These are phyloP conservation scores for Psephotus haematonotus DNA, from an alignment of 2,113 vertebrate genomes.

Conservation along the genomic window DNA sequence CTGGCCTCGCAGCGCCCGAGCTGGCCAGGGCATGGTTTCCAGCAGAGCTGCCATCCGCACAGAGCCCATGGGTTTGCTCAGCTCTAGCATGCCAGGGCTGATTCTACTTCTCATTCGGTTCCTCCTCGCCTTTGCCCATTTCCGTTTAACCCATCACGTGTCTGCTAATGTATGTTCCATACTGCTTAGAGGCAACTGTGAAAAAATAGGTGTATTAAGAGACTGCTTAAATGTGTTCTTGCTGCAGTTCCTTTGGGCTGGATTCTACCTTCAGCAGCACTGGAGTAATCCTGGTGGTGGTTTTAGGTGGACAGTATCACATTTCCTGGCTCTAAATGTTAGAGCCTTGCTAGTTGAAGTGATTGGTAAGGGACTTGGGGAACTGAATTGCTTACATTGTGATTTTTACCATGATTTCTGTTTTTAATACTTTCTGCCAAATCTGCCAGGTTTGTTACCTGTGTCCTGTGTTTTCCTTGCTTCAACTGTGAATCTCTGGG, in stretches of 20 bases:
- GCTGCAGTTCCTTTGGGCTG: background rate
- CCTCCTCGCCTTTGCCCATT: fast-evolving
- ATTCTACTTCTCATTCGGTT: background rate
- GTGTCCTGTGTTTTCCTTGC: background rate
- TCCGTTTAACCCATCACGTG: fast-evolving
- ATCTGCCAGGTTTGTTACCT: background rate
- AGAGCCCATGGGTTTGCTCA: background rate
- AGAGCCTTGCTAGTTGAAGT: background rate
- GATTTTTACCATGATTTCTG: background rate
- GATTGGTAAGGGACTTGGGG: background rate
- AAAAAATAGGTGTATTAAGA: background rate
- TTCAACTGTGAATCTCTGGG: background rate
- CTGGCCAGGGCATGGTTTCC: background rate
- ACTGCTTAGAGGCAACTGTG: fast-evolving
- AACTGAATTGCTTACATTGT: background rate
- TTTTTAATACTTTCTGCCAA: background rate
- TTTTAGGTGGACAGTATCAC: background rate
- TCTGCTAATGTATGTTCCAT: fast-evolving
- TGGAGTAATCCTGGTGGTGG: background rate
- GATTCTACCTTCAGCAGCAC: background rate
- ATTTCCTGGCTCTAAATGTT: background rate
- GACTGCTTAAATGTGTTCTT: background rate
- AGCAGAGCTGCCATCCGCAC: background rate
- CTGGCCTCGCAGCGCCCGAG: background rate
- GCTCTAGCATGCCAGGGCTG: background rate